Percentiles rank a stretch among this genome's conserved stretches.
Evolutionary conservation across 2,888 invertebrate species (phyloP).

Genomic region (Amaurobius ferox): DNA sequence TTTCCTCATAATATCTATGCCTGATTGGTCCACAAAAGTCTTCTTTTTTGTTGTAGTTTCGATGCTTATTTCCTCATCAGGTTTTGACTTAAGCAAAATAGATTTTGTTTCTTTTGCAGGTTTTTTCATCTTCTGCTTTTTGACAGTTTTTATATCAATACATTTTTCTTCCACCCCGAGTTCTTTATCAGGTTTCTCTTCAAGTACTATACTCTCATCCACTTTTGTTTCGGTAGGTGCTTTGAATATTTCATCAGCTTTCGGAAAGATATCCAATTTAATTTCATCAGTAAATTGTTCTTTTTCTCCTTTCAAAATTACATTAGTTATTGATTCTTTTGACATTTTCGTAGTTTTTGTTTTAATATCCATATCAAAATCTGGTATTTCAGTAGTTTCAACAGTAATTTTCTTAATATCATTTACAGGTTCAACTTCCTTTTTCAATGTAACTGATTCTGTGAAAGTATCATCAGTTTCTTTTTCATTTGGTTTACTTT

Average conservation of each 20-base stretch:
- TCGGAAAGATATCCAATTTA: background rate
- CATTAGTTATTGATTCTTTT: no score
- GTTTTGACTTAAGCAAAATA: no score
- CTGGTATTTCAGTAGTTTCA: background rate
- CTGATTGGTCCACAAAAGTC: no score
- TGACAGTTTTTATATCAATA: no score
- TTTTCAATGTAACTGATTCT: background rate
- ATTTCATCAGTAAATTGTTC: background rate
- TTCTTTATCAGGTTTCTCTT: background rate
- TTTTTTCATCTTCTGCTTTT: no score
- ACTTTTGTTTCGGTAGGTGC: background rate
- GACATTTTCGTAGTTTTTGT: slow-evolving; percentile 39
- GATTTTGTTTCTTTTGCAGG: no score
- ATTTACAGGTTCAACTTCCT: background rate
- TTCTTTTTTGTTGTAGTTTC: no score
- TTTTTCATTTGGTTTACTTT: background rate
- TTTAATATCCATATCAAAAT: background rate
- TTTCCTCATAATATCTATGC: no score
- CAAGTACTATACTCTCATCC: background rate
- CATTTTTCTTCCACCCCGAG: no score
- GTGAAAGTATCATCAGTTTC: background rate
- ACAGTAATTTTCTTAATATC: background rate
- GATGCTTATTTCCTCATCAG: no score
- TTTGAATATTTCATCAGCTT: background rate
- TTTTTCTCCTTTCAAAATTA: background rate